Percentiles rank a stretch among this genome's conserved stretches.
Conservation (phyloP, 2,797 vertebrate genomes). For the Garrulus glandarius region DNA sequence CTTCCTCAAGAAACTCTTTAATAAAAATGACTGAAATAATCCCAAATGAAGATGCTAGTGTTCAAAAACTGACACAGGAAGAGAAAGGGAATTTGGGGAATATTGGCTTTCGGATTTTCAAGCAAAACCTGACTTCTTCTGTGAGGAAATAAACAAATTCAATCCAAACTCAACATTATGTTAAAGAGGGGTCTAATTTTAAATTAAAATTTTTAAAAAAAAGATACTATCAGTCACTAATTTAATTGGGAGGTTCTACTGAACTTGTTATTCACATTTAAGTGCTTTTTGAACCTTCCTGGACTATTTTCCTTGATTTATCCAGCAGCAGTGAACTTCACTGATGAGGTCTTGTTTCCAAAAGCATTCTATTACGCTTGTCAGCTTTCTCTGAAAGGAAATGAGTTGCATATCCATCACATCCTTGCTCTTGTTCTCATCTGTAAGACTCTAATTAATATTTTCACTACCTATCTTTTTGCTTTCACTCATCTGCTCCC, state of each 20-base stretch:
- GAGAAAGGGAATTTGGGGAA: not conserved
- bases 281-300: not conserved
- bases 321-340: not conserved
- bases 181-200: not conserved
- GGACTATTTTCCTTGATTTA: not conserved
- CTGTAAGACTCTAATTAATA: not conserved
- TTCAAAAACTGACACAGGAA: not conserved
- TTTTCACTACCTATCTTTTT: not conserved
- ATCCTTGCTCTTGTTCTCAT: not conserved
- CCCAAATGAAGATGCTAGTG: not conserved
- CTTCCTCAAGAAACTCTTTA: not conserved
- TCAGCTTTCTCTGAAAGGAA: conserved; percentile 27
- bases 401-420: not conserved
- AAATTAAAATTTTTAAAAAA: not conserved
- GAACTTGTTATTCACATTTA: not conserved
- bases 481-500: not conserved
- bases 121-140: not conserved
- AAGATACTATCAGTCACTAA: not conserved
- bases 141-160: not conserved
- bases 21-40: not conserved
- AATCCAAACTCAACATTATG: not conserved
- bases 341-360: not conserved
- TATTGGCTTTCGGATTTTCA: not conserved
- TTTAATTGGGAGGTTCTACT: not conserved
- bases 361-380: not conserved